phyloP scores from a whole-genome alignment of 2,113 vertebrate species.

The Corythoichthys intestinalis region DNA sequence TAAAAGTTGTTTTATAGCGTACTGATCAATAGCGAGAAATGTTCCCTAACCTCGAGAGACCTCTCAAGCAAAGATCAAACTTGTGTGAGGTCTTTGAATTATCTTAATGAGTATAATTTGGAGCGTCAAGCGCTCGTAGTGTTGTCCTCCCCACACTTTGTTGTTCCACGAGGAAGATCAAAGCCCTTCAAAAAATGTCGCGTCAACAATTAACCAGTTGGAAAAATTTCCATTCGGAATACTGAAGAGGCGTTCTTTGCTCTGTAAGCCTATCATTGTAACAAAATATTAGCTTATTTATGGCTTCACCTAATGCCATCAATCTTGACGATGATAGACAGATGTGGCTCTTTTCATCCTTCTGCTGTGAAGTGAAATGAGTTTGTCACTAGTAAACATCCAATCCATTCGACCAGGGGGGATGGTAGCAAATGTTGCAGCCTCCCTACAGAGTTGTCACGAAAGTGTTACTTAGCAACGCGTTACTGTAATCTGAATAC shows the following conservation, averaged over 20 bases:
- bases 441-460: too few relatives aligned
- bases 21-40: slow-evolving; percentile 16
- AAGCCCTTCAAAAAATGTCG: slow-evolving; percentile 68
- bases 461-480: too few relatives aligned
- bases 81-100: slow-evolving; percentile 33
- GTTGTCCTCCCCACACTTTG: slow-evolving; percentile 40
- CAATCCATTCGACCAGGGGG: too few relatives aligned
- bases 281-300: neutral
- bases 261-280: slow-evolving; percentile 70
- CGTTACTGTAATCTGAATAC: too few relatives aligned
- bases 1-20: slow-evolving; percentile 21
- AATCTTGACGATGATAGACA: too few relatives aligned
- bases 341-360: too few relatives aligned
- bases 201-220: slow-evolving; percentile 74
- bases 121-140: slow-evolving; percentile 19
- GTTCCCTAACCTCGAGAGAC: slow-evolving; percentile 1
- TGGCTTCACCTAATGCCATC: too few relatives aligned
- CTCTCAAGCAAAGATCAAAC: slow-evolving; percentile 24
- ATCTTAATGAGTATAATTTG: slow-evolving; percentile 47
- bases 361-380: too few relatives aligned
- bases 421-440: too few relatives aligned
- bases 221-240: slow-evolving; percentile 74
- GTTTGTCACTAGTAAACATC: too few relatives aligned
- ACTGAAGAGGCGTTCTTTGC: slow-evolving; percentile 67
- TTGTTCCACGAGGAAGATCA: slow-evolving; percentile 47